Percentiles rank a stretch among this genome's conserved stretches.
These are phyloP conservation scores for Eristalis tenax DNA, from an alignment of 2,888 invertebrate species.

Conservation along the genomic window DNA sequence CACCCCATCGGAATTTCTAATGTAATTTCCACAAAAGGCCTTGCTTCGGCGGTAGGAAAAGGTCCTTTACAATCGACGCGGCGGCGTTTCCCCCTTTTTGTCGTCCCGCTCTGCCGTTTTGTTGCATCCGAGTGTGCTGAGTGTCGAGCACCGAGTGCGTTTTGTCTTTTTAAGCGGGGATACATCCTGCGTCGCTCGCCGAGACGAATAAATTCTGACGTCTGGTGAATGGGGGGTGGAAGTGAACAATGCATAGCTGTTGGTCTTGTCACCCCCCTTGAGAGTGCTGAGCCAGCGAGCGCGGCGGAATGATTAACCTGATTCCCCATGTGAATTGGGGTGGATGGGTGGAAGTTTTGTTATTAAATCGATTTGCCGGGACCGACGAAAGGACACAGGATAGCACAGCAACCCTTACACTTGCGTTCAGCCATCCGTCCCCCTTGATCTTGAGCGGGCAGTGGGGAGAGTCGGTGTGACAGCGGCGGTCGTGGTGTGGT, in stretches of 20 bases:
- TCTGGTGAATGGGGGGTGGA: constrained; percentile 7
- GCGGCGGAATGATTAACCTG: constrained; percentile 73
- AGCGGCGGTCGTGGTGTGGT: neutral
- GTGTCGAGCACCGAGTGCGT: constrained; percentile 49
- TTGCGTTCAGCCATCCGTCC: constrained; percentile 15
- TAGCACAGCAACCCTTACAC: constrained; percentile 63
- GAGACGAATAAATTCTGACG: neutral
- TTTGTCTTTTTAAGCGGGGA: constrained; percentile 63
- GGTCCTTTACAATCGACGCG: constrained; percentile 3
- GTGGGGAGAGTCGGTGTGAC: no score
- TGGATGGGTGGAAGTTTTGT: constrained; percentile 52
- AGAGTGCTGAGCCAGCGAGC: constrained; percentile 57
- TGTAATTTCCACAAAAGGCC: constrained; percentile 70
- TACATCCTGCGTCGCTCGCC: constrained; percentile 28
- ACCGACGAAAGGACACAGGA: constrained; percentile 43
- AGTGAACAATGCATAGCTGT: constrained; percentile 16
- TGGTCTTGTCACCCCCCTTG: constrained; percentile 36
- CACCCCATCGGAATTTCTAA: constrained; percentile 70
- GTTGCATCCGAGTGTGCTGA: constrained; percentile 9
- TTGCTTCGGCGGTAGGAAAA: neutral
- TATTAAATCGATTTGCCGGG: constrained; percentile 61
- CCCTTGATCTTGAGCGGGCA: constrained; percentile 13
- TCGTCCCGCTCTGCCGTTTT: neutral
- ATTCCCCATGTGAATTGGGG: constrained; percentile 73
- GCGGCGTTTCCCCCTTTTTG: constrained; percentile 17